A percentile compares a stretch with the other conserved stretches of the same genome.
Evolutionary conservation across 2,797 vertebrate species (phyloP).

Genomic region (Megaceryle alcyon): DNA sequence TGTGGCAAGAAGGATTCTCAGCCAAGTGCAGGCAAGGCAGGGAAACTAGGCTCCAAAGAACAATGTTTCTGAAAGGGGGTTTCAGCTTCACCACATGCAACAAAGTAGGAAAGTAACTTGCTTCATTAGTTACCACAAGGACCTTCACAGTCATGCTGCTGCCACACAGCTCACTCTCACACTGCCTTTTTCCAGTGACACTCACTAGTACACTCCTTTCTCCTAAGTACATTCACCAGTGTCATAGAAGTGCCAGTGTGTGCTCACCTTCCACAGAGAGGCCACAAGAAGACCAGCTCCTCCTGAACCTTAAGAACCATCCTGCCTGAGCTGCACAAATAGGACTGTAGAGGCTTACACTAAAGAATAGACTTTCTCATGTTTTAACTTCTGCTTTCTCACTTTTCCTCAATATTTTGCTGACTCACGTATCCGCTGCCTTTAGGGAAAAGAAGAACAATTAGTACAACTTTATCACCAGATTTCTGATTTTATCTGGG

Average conservation of each 20-base stretch:
- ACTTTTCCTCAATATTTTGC: neutral
- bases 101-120: neutral
- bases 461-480: neutral
- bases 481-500: neutral
- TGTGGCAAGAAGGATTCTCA: neutral
- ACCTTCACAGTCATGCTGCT: rapidly evolving
- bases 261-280: neutral
- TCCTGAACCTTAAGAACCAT: neutral
- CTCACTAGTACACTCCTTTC: rapidly evolving
- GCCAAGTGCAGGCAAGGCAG: neutral
- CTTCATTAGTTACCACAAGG: neutral
- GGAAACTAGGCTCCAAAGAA: neutral
- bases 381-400: neutral
- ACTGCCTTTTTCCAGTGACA: rapidly evolving
- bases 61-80: neutral
- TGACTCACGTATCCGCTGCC: neutral
- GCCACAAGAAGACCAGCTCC: neutral
- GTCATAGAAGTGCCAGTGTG: no score
- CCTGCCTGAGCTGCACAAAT: no score
- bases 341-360: rapidly evolving
- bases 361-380: neutral
- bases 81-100: rapidly evolving
- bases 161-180: rapidly evolving
- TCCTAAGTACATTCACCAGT: no score
- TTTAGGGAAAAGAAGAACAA: neutral